A percentile compares a stretch with the other conserved stretches of the same genome.
Conservation (phyloP, 2,113 vertebrate species). For the Istiophorus platypterus region DNA sequence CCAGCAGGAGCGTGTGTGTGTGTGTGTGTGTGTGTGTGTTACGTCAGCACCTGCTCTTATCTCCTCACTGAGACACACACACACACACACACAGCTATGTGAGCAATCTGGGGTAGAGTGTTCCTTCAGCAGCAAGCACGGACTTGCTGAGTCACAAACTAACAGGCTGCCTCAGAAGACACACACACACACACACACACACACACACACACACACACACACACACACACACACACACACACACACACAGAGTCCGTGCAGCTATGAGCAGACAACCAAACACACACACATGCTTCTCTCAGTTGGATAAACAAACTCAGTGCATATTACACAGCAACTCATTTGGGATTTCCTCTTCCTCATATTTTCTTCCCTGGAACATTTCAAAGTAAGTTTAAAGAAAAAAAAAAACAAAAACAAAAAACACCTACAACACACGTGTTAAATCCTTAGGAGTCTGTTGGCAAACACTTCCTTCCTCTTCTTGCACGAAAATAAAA, state of each 20-base stretch:
- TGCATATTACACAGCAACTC: neutral
- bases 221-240: conserved; percentile 35
- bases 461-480: fast-evolving
- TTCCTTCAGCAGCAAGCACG: conserved; percentile 32
- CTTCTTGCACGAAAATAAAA: neutral
- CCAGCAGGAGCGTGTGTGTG: neutral
- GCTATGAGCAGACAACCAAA: neutral
- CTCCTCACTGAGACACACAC: conserved; percentile 35
- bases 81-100: conserved; percentile 45
- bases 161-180: neutral
- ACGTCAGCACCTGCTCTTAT: conserved; percentile 58
- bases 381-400: neutral
- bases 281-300: conserved; percentile 17
- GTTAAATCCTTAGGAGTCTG: neutral
- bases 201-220: conserved; percentile 35
- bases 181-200: conserved; percentile 25
- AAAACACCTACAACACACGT: neutral
- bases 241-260: conserved; percentile 19
- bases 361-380: neutral
- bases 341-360: neutral
- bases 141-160: conserved; percentile 54
- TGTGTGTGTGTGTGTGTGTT: conserved; percentile 5
- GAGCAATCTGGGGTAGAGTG: conserved; percentile 54
- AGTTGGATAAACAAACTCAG: neutral
- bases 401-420: neutral